These are phyloP conservation scores for Danio kyathit DNA, from an alignment of 2,797 vertebrate genomes.

Conservation along the genomic window DNA sequence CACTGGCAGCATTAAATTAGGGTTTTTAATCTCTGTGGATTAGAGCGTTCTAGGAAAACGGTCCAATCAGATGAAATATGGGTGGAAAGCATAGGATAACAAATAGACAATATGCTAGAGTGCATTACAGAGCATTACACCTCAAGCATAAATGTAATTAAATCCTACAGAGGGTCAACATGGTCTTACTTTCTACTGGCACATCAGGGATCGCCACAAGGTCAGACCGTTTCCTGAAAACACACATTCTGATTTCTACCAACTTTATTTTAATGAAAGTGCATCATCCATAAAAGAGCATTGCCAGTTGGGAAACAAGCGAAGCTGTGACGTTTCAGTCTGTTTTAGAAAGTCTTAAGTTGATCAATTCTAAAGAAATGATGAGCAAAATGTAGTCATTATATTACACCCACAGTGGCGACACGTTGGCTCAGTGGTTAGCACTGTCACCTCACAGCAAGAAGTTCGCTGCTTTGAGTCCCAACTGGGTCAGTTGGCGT, in stretches of 20 bases:
- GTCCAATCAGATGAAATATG: constrained; percentile 17
- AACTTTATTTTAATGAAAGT: constrained; percentile 9
- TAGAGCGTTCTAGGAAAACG: constrained; percentile 34
- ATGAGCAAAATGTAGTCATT: not conserved
- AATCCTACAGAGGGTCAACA: not conserved
- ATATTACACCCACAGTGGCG: not conserved
- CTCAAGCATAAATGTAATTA: constrained; percentile 37
- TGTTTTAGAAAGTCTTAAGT: not conserved
- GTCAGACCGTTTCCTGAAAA: not conserved
- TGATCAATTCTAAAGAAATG: not conserved
- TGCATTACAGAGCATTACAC: constrained; percentile 15
- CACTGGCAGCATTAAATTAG: constrained; percentile 21
- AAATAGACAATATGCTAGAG: constrained; percentile 33
- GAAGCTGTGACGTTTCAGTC: constrained; percentile 17
- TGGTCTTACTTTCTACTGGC: not conserved
- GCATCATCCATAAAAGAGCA: not conserved
- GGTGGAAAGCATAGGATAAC: not conserved
- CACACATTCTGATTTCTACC: not conserved
- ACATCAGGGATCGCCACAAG: constrained; percentile 24
- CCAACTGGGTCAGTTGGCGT: no score
- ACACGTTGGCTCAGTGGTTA: no score
- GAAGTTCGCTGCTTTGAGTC: no score
- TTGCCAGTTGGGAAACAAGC: constrained; percentile 11
- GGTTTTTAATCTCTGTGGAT: constrained; percentile 39
- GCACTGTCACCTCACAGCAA: no score